These are phyloP conservation scores for Netelia melanura DNA, from an alignment of 2,888 invertebrate species.

Conservation along the genomic window DNA sequence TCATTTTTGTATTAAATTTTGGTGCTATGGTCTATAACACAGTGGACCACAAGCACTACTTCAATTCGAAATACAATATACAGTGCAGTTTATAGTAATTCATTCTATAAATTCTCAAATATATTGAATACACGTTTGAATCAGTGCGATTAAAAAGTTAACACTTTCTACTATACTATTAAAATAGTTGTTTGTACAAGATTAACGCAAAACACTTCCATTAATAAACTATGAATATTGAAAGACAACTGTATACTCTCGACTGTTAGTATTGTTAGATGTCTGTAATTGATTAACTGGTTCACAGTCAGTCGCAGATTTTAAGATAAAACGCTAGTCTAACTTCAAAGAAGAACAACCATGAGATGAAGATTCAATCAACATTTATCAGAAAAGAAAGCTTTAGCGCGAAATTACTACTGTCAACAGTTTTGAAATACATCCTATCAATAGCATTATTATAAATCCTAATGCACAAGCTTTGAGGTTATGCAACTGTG, in stretches of 20 bases:
- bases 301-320: background rate
- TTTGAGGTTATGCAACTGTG: background rate
- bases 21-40: background rate
- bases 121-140: background rate
- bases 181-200: background rate
- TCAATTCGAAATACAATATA: background rate
- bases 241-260: background rate
- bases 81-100: background rate
- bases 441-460: background rate
- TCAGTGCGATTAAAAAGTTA: background rate
- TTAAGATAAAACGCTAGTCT: background rate
- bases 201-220: background rate
- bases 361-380: background rate
- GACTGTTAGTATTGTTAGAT: conserved; percentile 13
- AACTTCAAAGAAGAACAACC: background rate
- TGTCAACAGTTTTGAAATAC: background rate
- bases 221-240: background rate
- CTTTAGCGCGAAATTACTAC: background rate
- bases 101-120: background rate
- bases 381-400: background rate
- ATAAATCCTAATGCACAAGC: background rate
- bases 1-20: conserved; percentile 38
- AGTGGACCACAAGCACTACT: background rate
- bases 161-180: background rate
- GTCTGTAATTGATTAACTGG: background rate